phyloP scores from a whole-genome alignment of 2,888 invertebrate genomes.

The Dinocampus coccinellae region DNA sequence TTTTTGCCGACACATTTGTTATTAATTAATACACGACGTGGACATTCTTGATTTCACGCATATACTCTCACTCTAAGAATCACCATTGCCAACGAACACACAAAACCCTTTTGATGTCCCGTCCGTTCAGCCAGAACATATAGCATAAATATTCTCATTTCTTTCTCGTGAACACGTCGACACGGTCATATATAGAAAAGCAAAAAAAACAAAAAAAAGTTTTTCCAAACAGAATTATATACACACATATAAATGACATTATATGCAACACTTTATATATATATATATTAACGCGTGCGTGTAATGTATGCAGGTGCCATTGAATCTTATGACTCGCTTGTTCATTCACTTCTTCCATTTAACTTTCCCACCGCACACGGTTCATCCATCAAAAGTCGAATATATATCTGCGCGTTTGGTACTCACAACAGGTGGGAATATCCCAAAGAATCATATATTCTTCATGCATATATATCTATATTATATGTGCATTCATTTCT shows the following conservation, averaged over 20 bases:
- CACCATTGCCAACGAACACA: slow-evolving; percentile 4
- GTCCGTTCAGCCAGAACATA: slow-evolving; percentile 12
- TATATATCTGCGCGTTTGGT: slow-evolving; percentile 30
- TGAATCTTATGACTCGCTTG: slow-evolving; percentile 41
- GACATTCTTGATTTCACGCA: slow-evolving; percentile 34
- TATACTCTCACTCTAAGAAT: slow-evolving; percentile 10
- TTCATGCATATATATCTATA: slow-evolving; percentile 23
- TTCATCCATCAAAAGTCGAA: slow-evolving; percentile 58
- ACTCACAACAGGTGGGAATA: slow-evolving; percentile 28
- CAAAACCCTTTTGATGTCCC: slow-evolving; percentile 29
- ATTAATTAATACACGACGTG: slow-evolving; percentile 30
- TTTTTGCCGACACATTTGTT: slow-evolving; percentile 7
- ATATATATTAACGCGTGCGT: slow-evolving; percentile 35
- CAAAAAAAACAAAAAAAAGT: slow-evolving; percentile 11
- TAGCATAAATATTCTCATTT: background rate
- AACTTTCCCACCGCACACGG: slow-evolving; percentile 43
- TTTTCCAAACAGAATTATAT: slow-evolving; percentile 9
- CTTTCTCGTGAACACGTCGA: slow-evolving; percentile 15
- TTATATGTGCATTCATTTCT: slow-evolving; percentile 5
- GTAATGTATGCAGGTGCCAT: slow-evolving; percentile 48
- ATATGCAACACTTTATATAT: slow-evolving; percentile 8
- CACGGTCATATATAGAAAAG: slow-evolving; percentile 23
- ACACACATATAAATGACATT: slow-evolving; percentile 9
- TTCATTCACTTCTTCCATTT: slow-evolving; percentile 17
- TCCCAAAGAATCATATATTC: slow-evolving; percentile 22